phyloP scores from a whole-genome alignment of 2,797 vertebrate species.

The Siniperca undulata region DNA sequence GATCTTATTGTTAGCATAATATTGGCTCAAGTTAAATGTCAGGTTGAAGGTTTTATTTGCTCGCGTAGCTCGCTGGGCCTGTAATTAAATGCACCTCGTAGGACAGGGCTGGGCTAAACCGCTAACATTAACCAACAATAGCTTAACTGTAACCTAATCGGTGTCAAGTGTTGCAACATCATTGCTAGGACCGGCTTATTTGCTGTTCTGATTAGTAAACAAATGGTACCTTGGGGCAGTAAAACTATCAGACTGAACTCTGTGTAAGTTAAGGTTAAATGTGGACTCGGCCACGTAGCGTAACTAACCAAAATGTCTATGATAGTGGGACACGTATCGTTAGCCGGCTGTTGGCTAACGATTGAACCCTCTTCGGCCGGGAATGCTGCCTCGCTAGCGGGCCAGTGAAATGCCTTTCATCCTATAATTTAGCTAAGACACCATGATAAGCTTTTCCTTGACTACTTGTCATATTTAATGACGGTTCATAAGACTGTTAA shows the following conservation, averaged over 20 bases:
- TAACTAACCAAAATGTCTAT: conserved; percentile 50
- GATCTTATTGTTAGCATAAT: accelerated
- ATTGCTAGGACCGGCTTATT: not conserved
- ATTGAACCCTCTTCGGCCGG: conserved; percentile 26
- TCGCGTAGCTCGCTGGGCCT: conserved; percentile 62
- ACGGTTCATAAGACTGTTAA: not conserved
- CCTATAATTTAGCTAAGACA: not conserved
- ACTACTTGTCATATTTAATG: conserved; percentile 8
- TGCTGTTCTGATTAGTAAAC: not conserved
- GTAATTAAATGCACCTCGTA: conserved; percentile 47
- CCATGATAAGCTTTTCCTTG: not conserved
- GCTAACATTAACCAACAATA: conserved; percentile 63
- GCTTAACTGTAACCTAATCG: conserved; percentile 48
- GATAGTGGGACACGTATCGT: conserved; percentile 76
- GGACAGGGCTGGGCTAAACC: conserved; percentile 51
- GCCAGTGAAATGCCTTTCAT: conserved; percentile 13
- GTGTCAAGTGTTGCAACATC: conserved; percentile 28
- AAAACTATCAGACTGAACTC: not conserved
- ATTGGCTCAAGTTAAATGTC: not conserved
- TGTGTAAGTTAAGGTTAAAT: conserved; percentile 35
- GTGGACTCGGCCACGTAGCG: conserved; percentile 76
- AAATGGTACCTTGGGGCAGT: no score
- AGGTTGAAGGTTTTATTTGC: conserved; percentile 4
- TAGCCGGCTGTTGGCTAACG: conserved; percentile 61
- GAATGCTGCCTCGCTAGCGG: conserved; percentile 41